A percentile compares a stretch with the other conserved stretches of the same genome.
Conservation (phyloP, 2,113 vertebrate genomes). For the Neoarius graeffei region DNA sequence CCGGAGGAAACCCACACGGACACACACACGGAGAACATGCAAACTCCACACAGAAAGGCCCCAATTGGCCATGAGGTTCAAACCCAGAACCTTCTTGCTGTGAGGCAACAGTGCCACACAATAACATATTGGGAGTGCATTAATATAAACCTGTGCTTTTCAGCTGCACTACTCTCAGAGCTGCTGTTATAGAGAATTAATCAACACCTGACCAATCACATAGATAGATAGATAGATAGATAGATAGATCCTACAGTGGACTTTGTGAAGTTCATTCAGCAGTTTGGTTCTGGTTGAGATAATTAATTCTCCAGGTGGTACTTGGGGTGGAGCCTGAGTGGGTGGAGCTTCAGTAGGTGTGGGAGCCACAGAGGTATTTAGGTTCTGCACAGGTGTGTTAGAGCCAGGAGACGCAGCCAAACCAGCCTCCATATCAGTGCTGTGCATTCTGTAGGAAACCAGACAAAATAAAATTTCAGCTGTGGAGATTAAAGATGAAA, state of each 20-base stretch:
- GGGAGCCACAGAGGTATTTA: background rate
- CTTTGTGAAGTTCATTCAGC: constrained; percentile 62
- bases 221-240: background rate
- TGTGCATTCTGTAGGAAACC: constrained; percentile 34
- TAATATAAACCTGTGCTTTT: no score
- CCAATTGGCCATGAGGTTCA: no score
- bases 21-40: no score
- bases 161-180: no score
- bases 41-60: no score
- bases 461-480: background rate
- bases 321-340: background rate
- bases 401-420: background rate
- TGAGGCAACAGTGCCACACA: no score
- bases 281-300: constrained; percentile 58
- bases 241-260: constrained; percentile 62
- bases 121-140: no score
- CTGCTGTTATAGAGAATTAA: no score
- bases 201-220: background rate
- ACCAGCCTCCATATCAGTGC: background rate
- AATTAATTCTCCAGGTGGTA: constrained; percentile 2
- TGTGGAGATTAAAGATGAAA: no score
- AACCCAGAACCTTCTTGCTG: no score
- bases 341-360: constrained; percentile 3
- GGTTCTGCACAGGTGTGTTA: background rate
- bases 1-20: no score